Percentiles rank a stretch among this genome's conserved stretches.
Evolutionary conservation across 23 tunicate species (phyloP).

Genomic region (Corella eumyota): DNA sequence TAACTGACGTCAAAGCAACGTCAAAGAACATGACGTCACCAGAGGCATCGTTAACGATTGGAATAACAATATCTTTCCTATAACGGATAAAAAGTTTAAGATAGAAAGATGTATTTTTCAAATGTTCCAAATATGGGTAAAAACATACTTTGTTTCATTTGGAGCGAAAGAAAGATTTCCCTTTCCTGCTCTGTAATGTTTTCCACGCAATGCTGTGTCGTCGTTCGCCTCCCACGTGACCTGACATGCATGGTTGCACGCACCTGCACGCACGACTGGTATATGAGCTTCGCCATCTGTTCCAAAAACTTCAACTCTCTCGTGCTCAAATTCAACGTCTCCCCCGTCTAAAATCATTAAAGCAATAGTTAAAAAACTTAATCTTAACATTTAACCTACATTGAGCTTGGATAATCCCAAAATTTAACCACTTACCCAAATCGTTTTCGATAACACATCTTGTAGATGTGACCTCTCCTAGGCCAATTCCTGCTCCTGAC

Average conservation of each 20-base stretch:
- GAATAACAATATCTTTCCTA: constrained; percentile 69
- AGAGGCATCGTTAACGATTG: constrained; percentile 79
- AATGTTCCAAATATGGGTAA: background rate
- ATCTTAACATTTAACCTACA: too few species aligned
- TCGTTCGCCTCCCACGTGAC: constrained; percentile 88
- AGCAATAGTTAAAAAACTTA: background rate
- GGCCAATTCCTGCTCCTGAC: constrained; percentile 33
- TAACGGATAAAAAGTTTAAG: background rate
- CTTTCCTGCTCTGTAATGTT: constrained; percentile 65
- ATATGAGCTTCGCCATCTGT: constrained; percentile 63
- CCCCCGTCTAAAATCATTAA: constrained; percentile 54
- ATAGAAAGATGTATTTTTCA: background rate
- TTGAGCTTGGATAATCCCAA: background rate
- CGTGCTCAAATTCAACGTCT: constrained; percentile 31
- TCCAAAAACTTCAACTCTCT: constrained; percentile 30
- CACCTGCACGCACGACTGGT: constrained; percentile 55
- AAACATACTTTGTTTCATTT: constrained; percentile 46
- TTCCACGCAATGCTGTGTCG: constrained; percentile 71
- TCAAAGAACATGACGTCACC: constrained; percentile 73
- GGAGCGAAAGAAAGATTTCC: constrained; percentile 61
- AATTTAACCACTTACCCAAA: constrained; percentile 33
- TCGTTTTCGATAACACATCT: constrained; percentile 70
- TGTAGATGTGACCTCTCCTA: constrained; percentile 68
- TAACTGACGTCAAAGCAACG: constrained; percentile 37
- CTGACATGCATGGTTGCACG: constrained; percentile 48